Evolutionary conservation across 2,888 invertebrate genomes (phyloP).

Genomic region (Boloria euphrosyne): DNA sequence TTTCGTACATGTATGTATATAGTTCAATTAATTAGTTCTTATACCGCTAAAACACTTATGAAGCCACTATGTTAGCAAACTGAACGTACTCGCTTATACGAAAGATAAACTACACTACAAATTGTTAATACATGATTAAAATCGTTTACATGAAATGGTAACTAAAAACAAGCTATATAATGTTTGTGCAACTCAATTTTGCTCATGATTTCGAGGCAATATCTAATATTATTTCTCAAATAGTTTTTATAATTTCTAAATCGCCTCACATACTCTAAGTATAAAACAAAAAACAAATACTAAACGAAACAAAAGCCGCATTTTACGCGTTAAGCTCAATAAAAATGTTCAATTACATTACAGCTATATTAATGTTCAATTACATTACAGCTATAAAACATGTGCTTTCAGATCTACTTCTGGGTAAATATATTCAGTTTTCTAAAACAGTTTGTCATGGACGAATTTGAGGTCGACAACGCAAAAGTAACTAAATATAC

Average conservation of each 20-base stretch:
- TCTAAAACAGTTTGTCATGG: conserved; percentile 46
- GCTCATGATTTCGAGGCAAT: neutral
- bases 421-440: conserved; percentile 47
- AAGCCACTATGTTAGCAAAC: neutral
- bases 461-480: conserved; percentile 55
- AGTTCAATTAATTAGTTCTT: conserved; percentile 12
- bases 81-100: conserved; percentile 12
- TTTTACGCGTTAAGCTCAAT: conserved; percentile 24
- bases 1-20: conserved; percentile 2
- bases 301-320: conserved; percentile 20
- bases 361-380: too few relatives aligned
- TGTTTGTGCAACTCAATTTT: conserved; percentile 50
- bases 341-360: conserved; percentile 11
- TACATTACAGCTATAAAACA: conserved; percentile 39
- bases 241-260: neutral
- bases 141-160: conserved; percentile 59
- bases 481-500: neutral
- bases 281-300: conserved; percentile 18
- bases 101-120: conserved; percentile 21
- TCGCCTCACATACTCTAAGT: neutral
- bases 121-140: conserved; percentile 47
- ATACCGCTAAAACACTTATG: conserved; percentile 10
- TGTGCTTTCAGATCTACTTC: conserved; percentile 59
- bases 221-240: neutral
- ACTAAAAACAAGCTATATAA: conserved; percentile 54